A percentile compares a stretch with the other conserved stretches of the same genome.
Conservation (phyloP, 2,113 vertebrate species). For the Seriola aureovittata region DNA sequence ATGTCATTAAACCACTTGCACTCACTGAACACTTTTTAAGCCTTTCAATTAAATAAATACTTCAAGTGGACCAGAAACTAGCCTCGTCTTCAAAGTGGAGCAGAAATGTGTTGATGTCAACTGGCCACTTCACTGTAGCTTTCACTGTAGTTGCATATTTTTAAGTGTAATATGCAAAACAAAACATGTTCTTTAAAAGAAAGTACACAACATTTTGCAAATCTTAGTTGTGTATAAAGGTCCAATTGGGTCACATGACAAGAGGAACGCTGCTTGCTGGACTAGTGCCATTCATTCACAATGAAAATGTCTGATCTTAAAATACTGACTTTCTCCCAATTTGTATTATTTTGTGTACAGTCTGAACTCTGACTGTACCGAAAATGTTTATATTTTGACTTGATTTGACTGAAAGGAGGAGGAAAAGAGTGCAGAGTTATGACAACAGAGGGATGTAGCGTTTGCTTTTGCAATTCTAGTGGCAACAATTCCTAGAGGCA, state of each 20-base stretch:
- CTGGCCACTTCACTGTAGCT: constrained; percentile 7
- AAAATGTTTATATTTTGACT: constrained; percentile 22
- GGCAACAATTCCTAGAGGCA: constrained; percentile 82
- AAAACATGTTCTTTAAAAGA: constrained; percentile 34
- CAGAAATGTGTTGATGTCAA: not conserved
- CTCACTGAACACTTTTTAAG: constrained; percentile 19
- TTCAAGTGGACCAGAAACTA: constrained; percentile 48
- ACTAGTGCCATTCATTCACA: constrained; percentile 56
- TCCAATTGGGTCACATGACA: constrained; percentile 43
- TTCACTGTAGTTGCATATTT: constrained; percentile 7
- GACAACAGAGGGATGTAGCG: constrained; percentile 69
- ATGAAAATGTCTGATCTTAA: constrained; percentile 46
- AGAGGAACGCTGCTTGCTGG: constrained; percentile 40
- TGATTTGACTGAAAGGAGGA: constrained; percentile 32
- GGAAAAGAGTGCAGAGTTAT: constrained; percentile 28
- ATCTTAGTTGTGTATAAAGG: constrained; percentile 35
- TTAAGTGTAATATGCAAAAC: constrained; percentile 39
- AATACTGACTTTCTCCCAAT: constrained; percentile 65
- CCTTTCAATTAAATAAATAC: constrained; percentile 43
- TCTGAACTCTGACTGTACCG: constrained; percentile 33
- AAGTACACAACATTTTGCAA: constrained; percentile 40
- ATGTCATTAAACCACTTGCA: constrained; percentile 47
- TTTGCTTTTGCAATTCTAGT: constrained; percentile 76
- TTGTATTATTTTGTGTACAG: constrained; percentile 38
- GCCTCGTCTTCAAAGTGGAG: constrained; percentile 33